These are phyloP conservation scores for Apoda limacodes DNA, from an alignment of 2,888 invertebrate species.

Conservation along the genomic window DNA sequence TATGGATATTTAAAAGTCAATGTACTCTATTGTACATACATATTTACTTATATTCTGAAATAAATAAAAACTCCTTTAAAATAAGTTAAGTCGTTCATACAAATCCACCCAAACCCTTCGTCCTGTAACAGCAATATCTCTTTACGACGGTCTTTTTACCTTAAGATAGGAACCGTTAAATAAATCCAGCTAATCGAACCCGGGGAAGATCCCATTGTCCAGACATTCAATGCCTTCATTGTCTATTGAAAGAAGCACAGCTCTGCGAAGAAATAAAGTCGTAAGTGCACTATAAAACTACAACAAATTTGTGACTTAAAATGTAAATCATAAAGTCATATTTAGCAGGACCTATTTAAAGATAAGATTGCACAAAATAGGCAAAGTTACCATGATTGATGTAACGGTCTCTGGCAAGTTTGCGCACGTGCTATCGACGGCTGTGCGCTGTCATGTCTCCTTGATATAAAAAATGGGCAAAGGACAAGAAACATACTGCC, in stretches of 20 bases:
- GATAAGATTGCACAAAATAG: conserved; percentile 45
- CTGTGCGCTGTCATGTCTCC: conserved; percentile 37
- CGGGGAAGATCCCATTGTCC: conserved; percentile 46
- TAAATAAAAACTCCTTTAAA: no score
- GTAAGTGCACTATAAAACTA: conserved; percentile 17
- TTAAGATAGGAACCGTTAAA: conserved; percentile 47
- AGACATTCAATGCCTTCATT: conserved; percentile 56
- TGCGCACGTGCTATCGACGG: conserved; percentile 61
- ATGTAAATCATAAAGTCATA: conserved; percentile 19
- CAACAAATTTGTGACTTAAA: conserved; percentile 24
- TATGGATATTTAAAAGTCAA: no score
- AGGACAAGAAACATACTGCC: conserved; percentile 17
- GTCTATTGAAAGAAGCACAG: conserved; percentile 21
- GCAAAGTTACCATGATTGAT: conserved; percentile 58
- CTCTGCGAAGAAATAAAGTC: conserved; percentile 21
- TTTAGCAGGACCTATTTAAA: conserved; percentile 20
- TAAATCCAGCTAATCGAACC: conserved; percentile 54
- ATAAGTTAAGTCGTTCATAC: no score
- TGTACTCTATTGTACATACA: no score
- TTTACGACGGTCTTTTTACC: conserved; percentile 23
- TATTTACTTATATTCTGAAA: no score
- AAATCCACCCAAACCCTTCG: conserved; percentile 11
- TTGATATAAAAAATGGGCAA: conserved; percentile 20
- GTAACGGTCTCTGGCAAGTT: conserved; percentile 54
- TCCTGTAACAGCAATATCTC: conserved; percentile 16